Evolutionary conservation across 2,797 vertebrate genomes (phyloP).

Genomic region (Telmatherina bonti): DNA sequence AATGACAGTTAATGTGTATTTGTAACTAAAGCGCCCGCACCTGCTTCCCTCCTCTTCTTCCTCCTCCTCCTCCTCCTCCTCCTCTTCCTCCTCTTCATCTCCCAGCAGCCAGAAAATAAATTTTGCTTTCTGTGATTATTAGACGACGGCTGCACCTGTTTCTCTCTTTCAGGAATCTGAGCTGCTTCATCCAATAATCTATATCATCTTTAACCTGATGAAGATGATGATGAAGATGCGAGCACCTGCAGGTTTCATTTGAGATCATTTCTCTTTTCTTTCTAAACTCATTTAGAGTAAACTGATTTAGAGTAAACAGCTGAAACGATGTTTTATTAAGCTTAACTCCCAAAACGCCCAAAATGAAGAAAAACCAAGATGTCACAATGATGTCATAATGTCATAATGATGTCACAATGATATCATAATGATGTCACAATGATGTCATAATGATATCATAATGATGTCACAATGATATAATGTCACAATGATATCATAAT

Average conservation of each 20-base stretch:
- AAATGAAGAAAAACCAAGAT: no score
- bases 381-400: no score
- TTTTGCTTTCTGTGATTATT: constrained; percentile 60
- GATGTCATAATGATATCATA: no score
- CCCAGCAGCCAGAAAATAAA: constrained; percentile 42
- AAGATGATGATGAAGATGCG: no score
- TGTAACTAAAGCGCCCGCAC: constrained; percentile 65
- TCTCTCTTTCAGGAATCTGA: constrained; percentile 25
- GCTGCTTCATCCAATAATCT: not conserved
- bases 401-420: no score
- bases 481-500: no score
- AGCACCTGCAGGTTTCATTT: constrained; percentile 45
- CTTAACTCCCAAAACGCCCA: no score
- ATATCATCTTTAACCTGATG: constrained; percentile 3
- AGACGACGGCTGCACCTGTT: constrained; percentile 58
- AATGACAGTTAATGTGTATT: constrained; percentile 66
- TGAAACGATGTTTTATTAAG: no score
- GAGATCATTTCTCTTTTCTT: not conserved
- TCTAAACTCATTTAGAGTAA: constrained; percentile 7
- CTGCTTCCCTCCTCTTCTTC: constrained; percentile 64
- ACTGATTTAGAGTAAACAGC: no score
- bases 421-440: no score
- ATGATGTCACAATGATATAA: no score
- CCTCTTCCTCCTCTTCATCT: no score
- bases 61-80: constrained; percentile 13